Conservation (phyloP, 2,797 vertebrate genomes). For the Chaetodon trifasciatus region DNA sequence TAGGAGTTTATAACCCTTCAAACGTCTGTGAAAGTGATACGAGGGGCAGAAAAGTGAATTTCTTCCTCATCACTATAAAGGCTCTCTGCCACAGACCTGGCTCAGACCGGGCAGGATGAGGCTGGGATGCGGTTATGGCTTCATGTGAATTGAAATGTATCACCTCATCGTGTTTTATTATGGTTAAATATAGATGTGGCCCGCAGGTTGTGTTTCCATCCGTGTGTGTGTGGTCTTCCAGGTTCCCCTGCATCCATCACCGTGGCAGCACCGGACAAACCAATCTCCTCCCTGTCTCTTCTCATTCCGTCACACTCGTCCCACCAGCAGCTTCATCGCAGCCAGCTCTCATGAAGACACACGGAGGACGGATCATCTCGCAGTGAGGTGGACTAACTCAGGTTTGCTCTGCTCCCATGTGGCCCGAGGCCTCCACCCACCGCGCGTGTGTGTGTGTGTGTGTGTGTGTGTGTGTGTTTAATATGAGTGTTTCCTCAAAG, state of each 20-base stretch:
- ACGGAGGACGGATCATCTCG: slow-evolving; percentile 19
- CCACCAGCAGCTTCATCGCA: slow-evolving; percentile 55
- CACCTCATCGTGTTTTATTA: slow-evolving; percentile 64
- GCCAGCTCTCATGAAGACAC: slow-evolving; percentile 47
- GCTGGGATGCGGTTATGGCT: slow-evolving; percentile 45
- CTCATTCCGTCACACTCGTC: slow-evolving; percentile 65
- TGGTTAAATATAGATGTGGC: slow-evolving; percentile 57
- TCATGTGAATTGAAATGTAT: slow-evolving; percentile 70
- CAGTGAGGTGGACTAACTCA: slow-evolving; percentile 27
- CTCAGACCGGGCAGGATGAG: slow-evolving; percentile 20
- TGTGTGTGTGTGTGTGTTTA: not conserved
- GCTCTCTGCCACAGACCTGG: slow-evolving; percentile 7
- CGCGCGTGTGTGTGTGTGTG: not conserved
- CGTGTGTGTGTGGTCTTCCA: slow-evolving; percentile 40
- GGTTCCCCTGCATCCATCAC: slow-evolving; percentile 75
- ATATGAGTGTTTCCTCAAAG: not conserved
- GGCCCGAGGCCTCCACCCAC: slow-evolving; percentile 1
- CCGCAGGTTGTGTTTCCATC: slow-evolving; percentile 39
- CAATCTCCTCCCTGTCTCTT: slow-evolving; percentile 77
- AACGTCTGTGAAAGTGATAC: not conserved
- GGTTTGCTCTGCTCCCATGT: slow-evolving; percentile 13
- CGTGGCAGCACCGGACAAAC: slow-evolving; percentile 68
- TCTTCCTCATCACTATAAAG: not conserved
- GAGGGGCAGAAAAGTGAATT: slow-evolving; percentile 7
- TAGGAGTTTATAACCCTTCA: not conserved